Evolutionary conservation across 2,888 invertebrate genomes (phyloP), one percentile per base, ranked within the genome.

Genomic region (Apoda limacodes): DNA sequence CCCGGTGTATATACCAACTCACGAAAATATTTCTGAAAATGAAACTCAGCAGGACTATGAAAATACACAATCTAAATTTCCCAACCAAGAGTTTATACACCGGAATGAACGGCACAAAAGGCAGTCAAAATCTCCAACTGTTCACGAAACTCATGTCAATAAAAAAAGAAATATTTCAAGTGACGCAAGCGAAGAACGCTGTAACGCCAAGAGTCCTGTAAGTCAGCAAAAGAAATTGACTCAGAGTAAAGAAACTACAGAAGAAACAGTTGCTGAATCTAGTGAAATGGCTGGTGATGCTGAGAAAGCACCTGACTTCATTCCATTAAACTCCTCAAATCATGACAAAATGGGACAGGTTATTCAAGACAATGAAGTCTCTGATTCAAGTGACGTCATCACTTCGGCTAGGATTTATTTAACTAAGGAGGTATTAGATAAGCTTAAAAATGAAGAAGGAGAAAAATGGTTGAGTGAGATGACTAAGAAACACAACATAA

Each of bases 391-490:
- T 30, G 68, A 72, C 26, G 60, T 56, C 2, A 48, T 74, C 11
- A 65, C 69, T 3, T 60, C 70, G 2, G 80, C 83, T 0, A 72
- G 82, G 35, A 80, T 85, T 25, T 75, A 82, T 39, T 54, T 84
- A 45, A 72, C 78, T 1, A 61, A 63, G 13, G 76, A 81, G 13
- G 64, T 83, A 25, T 65, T 64, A 27, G 70, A 74, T 9, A 74
- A 71, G 43, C 52, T 85, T 3, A 65, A 74, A 15, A 67, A 74
- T 6, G 60, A 68, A 1, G 70, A 75, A 3, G 84, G 85, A 3
- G 58, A 61, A 11, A 42, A 53, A 4, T 84, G 84, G 67, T 43
- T 85, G 6, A 55, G 60, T 0, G 49, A 55, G 2, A 54, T 60
- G 3, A 58, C 63, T 3, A 52, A 51, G 4, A 62, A 60, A 45